Base-by-base conservation (phyloP, 1,140 invertebrate genomes). In the Choristoneura fumiferana region DNA sequence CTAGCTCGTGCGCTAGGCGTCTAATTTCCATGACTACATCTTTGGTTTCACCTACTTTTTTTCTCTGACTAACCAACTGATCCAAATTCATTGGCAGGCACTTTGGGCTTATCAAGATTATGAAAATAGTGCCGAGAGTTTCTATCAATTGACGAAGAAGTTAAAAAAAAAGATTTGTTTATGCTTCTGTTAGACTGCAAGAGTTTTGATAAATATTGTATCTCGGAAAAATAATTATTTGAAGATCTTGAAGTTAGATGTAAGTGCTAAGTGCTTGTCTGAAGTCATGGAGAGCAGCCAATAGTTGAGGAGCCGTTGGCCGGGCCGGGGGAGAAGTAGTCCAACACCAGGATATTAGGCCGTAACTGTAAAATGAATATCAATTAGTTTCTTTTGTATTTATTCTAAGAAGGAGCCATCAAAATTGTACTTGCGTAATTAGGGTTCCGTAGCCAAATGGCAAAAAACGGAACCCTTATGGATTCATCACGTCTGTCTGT, bases 331-430 rank as follows among this genome's bases (percentile, higher is more conserved):
- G 91, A 54, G 93, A 91, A 45, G 93, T 91, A 14, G 95, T 92
- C 97, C 97, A 98, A 75, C 97, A 98, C 75, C 95, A 96, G 12
- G 96, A 95, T 96, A 98, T 98, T 63, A 97, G 92, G 34, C 95
- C 94, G 80, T 95, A 98, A 84, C 95, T 96, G 84, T 13, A 58
- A 57, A 15, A 54, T 35, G 54, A 60, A 60, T 14, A 54, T n/a
- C 8, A 12, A 9, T 49, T 37, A 55, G 12, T 22, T 54, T 12
- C 3, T 37, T 17, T 22, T 4, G 12, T 9, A 10, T 4, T 12
- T 14, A n/a, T n/a, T n/a, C n/a, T n/a, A n/a, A n/a, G n/a, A n/a
- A n/a, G n/a, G n/a, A n/a, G n/a, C n/a, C n/a, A n/a, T n/a, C n/a
- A n/a, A n/a, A n/a, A n/a, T n/a, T n/a, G n/a, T n/a, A n/a, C n/a